phyloP scores from a whole-genome alignment of 2,113 vertebrate species.

The Neodon shergylaensis region DNA sequence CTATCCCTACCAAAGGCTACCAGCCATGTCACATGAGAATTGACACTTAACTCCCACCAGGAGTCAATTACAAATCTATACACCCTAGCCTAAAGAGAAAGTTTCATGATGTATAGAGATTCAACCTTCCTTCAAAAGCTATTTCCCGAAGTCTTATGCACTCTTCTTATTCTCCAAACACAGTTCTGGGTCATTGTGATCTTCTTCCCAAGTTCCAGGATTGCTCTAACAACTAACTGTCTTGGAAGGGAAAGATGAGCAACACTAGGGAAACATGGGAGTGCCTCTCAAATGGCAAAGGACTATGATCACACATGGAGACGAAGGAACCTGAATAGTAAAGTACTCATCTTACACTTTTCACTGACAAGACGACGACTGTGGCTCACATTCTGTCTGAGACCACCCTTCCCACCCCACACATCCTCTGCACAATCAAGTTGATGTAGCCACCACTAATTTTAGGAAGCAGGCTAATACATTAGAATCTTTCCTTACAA shows the following conservation, averaged over 20 bases:
- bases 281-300: neutral
- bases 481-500: neutral
- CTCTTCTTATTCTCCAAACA: neutral
- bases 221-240: slow-evolving; percentile 5
- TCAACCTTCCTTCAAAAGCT: neutral
- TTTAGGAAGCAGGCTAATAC: neutral
- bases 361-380: slow-evolving; percentile 22
- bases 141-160: neutral
- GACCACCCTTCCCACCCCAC: neutral
- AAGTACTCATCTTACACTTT: neutral
- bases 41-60: neutral
- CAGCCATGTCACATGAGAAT: slow-evolving; percentile 1
- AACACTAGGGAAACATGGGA: neutral
- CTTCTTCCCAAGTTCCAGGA: slow-evolving; percentile 18
- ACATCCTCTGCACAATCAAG: neutral
- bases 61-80: slow-evolving; percentile 34
- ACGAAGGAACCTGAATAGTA: neutral
- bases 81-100: neutral
- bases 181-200: slow-evolving; percentile 46
- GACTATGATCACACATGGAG: neutral
- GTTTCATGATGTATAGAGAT: neutral
- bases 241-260: neutral
- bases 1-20: slow-evolving; percentile 25
- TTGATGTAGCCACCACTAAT: neutral
- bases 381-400: neutral